Evolutionary conservation across 2,797 vertebrate genomes (phyloP), one percentile per base, ranked within the genome.

Genomic region (Centroberyx gerrardi): DNA sequence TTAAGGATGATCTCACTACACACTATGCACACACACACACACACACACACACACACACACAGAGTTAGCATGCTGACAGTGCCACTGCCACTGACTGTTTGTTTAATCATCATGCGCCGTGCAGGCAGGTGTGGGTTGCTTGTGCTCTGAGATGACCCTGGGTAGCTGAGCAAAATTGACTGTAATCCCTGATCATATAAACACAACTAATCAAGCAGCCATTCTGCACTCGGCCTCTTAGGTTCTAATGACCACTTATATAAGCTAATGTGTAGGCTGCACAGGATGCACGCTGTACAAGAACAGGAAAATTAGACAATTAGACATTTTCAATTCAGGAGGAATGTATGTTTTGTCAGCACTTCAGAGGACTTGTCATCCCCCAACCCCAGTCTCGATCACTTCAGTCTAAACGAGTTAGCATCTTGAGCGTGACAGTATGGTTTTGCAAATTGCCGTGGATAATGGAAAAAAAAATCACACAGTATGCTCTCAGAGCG

Each of bases 1-100:
- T 75, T 40, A 68, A 80, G 60, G 55, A 36, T 29, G 53, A 52
- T 42, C 9, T 27, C 62, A 13, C 59, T 68, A 46, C 44, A 67
- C 29, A 18, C 52, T 10, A 33, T 22, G n/a, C 66, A 36, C 33
- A 60, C 29, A 51, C 40, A 49, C 51, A 42, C 40, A 3, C 51
- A 60, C 55, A 70, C 67, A 62, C 42, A 31, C 61, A 38, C 68
- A 63, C 18, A 49, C 58, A 38, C 62, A 38, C 48, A 38, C 55
- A 70, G 5, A 79, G 78, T 76, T 79, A 62, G 78, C 84, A 84
- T 82, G 68, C 85, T 82, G 72, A 83, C 72, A 55, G 75, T 59
- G 76, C 69, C 78, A 69, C 56, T 82, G 81, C 76, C 79, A 92
- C 93, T 90, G 84, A 65, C 62, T 80, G 84, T 74, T 87, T 84